Evolutionary conservation across 2,888 invertebrate genomes (phyloP).

Genomic region (Apantesis nais): DNA sequence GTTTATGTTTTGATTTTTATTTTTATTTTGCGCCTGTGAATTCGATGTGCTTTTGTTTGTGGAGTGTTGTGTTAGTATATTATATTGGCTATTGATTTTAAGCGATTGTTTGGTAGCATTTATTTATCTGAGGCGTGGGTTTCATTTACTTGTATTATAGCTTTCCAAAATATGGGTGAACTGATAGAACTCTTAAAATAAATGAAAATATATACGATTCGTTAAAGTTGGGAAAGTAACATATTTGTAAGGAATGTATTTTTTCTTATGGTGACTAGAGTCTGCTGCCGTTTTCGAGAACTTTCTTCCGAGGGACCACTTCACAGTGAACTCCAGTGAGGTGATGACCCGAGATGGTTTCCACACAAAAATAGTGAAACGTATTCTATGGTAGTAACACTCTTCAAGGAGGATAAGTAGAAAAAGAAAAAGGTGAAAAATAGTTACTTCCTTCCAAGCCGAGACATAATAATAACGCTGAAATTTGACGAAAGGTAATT

Average conservation of each 20-base stretch:
- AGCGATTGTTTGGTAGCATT: not conserved
- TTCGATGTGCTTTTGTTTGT: conserved; percentile 9
- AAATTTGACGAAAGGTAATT: not conserved
- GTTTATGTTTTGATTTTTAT: conserved; percentile 1
- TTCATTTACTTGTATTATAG: not conserved
- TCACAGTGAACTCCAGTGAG: too few species aligned
- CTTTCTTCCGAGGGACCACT: too few species aligned
- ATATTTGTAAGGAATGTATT: not conserved
- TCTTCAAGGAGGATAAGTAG: too few species aligned
- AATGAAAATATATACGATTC: not conserved
- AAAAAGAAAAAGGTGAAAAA: too few species aligned
- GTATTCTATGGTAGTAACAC: too few species aligned
- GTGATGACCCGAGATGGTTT: too few species aligned
- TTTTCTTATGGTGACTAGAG: too few species aligned
- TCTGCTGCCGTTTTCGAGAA: too few species aligned
- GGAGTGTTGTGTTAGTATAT: not conserved
- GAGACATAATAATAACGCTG: too few species aligned
- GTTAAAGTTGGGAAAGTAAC: not conserved
- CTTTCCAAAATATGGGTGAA: not conserved
- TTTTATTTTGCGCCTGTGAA: conserved; percentile 16
- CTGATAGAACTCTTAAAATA: not conserved
- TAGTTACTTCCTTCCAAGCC: too few species aligned
- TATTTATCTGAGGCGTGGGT: not conserved
- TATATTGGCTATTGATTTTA: not conserved
- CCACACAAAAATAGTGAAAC: too few species aligned